Evolutionary conservation across 2,113 vertebrate genomes (phyloP).

Genomic region (Pristiophorus japonicus): DNA sequence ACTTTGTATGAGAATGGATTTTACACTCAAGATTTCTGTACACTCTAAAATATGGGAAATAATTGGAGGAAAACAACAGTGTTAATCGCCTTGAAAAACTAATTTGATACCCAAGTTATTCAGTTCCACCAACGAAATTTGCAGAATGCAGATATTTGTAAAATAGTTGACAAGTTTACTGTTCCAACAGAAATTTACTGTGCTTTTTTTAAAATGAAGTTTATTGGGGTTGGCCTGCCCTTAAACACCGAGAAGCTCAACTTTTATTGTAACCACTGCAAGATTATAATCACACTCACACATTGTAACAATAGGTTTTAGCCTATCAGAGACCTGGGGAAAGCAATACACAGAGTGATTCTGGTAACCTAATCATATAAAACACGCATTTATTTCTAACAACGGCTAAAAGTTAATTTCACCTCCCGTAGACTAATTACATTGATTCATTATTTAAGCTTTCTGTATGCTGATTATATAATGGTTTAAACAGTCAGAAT

Average conservation of each 20-base stretch:
- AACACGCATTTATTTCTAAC: neutral
- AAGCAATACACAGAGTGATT: neutral
- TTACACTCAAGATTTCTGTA: neutral
- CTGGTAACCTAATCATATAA: neutral
- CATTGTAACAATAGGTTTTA: neutral
- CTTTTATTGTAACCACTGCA: neutral
- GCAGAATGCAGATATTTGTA: conserved; percentile 49
- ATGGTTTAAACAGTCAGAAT: neutral
- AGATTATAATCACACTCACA: neutral
- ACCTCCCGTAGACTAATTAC: neutral
- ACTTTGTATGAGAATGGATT: neutral
- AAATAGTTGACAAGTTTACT: neutral
- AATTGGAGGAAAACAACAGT: neutral
- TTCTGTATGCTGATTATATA: neutral
- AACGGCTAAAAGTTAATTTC: neutral
- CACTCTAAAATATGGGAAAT: neutral
- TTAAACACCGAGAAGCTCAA: neutral
- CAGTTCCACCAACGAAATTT: neutral
- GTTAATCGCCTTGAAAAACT: neutral
- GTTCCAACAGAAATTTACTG: neutral
- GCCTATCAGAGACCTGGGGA: neutral
- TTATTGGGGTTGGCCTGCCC: neutral
- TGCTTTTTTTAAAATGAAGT: neutral
- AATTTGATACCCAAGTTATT: neutral
- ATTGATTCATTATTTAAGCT: neutral